These are phyloP conservation scores for Pristionchus japonicus DNA, from an alignment of 2,888 invertebrate species.

Conservation along the genomic window DNA sequence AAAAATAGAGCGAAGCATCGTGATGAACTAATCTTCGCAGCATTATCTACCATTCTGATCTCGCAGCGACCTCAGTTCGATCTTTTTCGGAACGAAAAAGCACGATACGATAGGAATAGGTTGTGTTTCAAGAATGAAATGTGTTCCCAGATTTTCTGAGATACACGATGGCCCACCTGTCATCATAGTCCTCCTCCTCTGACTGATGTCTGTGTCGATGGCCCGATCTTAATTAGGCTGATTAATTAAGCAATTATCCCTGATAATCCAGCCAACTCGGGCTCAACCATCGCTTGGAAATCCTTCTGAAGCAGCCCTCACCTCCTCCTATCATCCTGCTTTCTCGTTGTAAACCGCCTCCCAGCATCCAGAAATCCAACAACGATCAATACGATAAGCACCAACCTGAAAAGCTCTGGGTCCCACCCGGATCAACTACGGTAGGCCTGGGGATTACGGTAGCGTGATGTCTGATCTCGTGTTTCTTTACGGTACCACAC, in stretches of 20 bases:
- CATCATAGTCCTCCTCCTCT: not conserved
- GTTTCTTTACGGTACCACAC: constrained; percentile 3
- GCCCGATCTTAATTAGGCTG: not conserved
- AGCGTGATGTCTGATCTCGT: not conserved
- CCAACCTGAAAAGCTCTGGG: not conserved
- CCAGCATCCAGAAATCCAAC: not conserved
- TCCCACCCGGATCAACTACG: not conserved
- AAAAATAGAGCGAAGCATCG: no score
- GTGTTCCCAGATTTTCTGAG: no score
- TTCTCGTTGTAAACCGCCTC: not conserved
- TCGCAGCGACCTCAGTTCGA: no score
- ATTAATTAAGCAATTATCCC: no score
- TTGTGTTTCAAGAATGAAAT: no score
- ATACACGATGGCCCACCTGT: no score
- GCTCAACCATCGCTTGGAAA: no score
- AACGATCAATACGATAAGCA: not conserved
- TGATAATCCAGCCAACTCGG: no score
- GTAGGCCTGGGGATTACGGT: not conserved
- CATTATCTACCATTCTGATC: no score
- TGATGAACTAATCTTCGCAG: not conserved
- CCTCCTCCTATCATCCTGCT: not conserved
- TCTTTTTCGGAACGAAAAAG: no score
- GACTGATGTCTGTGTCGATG: not conserved
- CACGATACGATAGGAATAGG: no score
- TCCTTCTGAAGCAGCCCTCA: not conserved